Evolutionary conservation across 1,140 invertebrate species (phyloP).

Genomic region (Portunus trituberculatus): DNA sequence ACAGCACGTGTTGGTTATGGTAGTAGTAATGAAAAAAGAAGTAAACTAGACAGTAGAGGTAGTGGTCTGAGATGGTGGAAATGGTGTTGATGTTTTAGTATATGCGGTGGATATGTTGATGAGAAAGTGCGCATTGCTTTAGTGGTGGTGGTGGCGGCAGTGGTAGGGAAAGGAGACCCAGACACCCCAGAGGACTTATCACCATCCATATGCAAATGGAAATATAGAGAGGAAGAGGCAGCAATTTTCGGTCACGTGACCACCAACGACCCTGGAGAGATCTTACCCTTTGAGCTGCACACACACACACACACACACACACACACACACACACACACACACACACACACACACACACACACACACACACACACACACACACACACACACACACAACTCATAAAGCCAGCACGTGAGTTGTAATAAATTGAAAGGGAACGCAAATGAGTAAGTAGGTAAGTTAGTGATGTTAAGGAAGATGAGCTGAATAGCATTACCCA

Average conservation of each 20-base stretch:
- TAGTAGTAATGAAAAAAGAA: too few relatives aligned
- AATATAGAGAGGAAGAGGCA: not conserved
- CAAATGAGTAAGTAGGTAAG: too few relatives aligned
- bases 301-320: conserved; percentile 41
- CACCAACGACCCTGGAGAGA: not conserved
- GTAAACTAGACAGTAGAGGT: too few relatives aligned
- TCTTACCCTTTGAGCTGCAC: not conserved
- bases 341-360: not conserved
- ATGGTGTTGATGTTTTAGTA: too few relatives aligned
- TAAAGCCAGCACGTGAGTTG: not conserved
- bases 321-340: conserved; percentile 8
- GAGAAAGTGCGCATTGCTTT: not conserved
- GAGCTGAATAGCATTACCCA: too few relatives aligned
- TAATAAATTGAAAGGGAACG: too few relatives aligned
- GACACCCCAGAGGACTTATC: not conserved
- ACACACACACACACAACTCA: not conserved
- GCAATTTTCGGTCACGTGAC: not conserved
- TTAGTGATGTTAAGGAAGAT: too few relatives aligned
- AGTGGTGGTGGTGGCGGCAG: not conserved
- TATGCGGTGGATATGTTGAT: not conserved
- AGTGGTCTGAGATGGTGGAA: too few relatives aligned
- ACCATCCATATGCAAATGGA: not conserved
- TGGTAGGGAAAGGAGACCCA: not conserved
- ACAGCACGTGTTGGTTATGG: not conserved
- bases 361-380: conserved; percentile 34